Percentiles rank a stretch among this genome's conserved stretches.
Conservation (phyloP, 2,888 invertebrate species). For the Lampropteryx suffumata region DNA sequence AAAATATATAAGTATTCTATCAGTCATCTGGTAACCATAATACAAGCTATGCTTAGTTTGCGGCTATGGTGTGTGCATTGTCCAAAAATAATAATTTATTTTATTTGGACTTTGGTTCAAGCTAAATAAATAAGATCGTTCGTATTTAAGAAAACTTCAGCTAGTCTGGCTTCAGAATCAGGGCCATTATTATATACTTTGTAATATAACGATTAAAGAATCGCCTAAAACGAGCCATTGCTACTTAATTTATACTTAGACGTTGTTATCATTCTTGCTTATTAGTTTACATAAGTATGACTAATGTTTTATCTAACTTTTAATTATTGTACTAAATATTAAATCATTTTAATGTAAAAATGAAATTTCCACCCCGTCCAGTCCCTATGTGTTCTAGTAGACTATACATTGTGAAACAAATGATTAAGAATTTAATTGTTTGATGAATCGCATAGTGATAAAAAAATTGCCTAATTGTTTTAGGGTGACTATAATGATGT, state of each 20-base stretch:
- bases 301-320: constrained; percentile 22
- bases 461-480: constrained; percentile 11
- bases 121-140: too few species aligned
- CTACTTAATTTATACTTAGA: constrained; percentile 26
- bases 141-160: too few species aligned
- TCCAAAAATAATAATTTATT: too few species aligned
- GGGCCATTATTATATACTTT: constrained; percentile 19
- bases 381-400: constrained; percentile 28
- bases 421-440: constrained; percentile 1
- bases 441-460: constrained; percentile 4
- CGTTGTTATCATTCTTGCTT: constrained; percentile 13
- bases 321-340: constrained; percentile 15
- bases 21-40: too few species aligned
- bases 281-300: constrained; percentile 10
- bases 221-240: constrained; percentile 25
- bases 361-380: constrained; percentile 49
- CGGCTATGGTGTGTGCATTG: too few species aligned
- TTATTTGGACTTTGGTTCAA: too few species aligned
- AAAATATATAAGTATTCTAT: too few species aligned
- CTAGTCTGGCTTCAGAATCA: too few species aligned
- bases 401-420: constrained; percentile 32
- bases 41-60: too few species aligned
- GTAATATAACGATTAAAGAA: constrained; percentile 2
- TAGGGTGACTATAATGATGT: not conserved
- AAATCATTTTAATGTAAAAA: constrained; percentile 19